Conservation (phyloP, 2,797 vertebrate genomes). For the Falco concolor region DNA sequence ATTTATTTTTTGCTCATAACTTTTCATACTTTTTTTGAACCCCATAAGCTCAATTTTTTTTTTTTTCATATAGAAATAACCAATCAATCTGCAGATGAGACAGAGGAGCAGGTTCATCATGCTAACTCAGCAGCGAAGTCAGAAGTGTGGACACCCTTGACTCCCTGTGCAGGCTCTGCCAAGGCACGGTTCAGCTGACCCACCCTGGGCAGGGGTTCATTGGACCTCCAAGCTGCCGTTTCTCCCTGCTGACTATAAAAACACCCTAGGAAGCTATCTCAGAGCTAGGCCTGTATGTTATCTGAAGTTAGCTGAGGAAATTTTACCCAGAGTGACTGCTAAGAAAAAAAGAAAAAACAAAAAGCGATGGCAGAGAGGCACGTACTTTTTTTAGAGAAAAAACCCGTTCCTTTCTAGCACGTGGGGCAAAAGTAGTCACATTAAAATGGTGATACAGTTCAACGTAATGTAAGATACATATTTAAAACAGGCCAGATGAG, state of each 20-base stretch:
- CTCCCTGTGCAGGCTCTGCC: neutral
- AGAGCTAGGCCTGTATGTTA: neutral
- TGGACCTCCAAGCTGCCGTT: neutral
- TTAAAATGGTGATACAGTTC: neutral
- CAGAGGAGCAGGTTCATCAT: neutral
- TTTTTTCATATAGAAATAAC: neutral
- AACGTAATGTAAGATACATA: neutral
- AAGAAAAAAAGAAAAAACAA: neutral
- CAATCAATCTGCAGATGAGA: neutral
- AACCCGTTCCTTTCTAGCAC: neutral
- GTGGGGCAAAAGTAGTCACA: neutral
- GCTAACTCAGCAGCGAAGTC: neutral
- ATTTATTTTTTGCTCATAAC: neutral
- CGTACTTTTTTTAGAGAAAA: neutral
- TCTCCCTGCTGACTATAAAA: neutral
- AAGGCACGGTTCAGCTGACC: neutral
- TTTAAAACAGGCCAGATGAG: neutral
- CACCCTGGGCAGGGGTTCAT: neutral
- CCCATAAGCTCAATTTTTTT: neutral
- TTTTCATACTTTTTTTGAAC: neutral
- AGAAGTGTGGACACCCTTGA: accelerated
- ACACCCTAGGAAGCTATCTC: neutral
- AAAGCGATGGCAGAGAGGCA: neutral
- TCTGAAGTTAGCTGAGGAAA: neutral
- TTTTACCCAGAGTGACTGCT: neutral